A percentile compares a stretch with the other conserved stretches of the same genome.
Conservation (phyloP, 1,140 invertebrate species). For the Euura saliciscinereae region DNA sequence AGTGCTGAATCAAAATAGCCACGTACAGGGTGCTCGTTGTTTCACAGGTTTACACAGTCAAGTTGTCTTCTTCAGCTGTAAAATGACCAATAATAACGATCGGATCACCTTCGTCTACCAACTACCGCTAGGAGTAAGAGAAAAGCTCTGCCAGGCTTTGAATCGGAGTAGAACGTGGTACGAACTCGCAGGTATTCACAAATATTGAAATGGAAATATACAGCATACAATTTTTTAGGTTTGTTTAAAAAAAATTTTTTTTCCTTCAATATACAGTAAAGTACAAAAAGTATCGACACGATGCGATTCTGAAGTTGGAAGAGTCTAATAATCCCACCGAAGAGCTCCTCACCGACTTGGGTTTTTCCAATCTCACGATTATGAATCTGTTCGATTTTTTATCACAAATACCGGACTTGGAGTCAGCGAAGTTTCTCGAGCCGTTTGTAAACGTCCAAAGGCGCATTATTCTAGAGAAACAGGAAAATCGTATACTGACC, state of each 20-base stretch:
- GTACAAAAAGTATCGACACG: too few relatives aligned
- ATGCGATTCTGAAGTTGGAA: too few relatives aligned
- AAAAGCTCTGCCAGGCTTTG: not conserved
- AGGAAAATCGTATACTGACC: not conserved
- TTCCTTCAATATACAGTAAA: too few relatives aligned
- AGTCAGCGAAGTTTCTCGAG: not conserved
- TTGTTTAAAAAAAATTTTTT: too few relatives aligned
- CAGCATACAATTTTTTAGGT: too few relatives aligned
- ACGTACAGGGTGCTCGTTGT: too few relatives aligned
- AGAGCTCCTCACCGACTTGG: not conserved
- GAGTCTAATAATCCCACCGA: not conserved
- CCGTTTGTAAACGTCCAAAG: not conserved
- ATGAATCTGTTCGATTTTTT: not conserved
- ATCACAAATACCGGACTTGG: not conserved
- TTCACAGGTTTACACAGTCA: too few relatives aligned
- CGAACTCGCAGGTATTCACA: not conserved
- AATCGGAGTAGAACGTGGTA: not conserved
- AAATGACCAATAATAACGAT: not conserved
- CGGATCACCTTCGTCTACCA: not conserved
- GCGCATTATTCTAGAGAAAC: not conserved
- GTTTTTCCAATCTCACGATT: not conserved
- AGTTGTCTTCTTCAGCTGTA: too few relatives aligned
- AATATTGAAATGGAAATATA: too few relatives aligned
- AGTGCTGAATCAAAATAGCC: too few relatives aligned
- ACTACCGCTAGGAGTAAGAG: not conserved